Percentiles rank a stretch among this genome's conserved stretches.
phyloP scores from a whole-genome alignment of 2,797 vertebrate genomes.

The Denticeps clupeoides region DNA sequence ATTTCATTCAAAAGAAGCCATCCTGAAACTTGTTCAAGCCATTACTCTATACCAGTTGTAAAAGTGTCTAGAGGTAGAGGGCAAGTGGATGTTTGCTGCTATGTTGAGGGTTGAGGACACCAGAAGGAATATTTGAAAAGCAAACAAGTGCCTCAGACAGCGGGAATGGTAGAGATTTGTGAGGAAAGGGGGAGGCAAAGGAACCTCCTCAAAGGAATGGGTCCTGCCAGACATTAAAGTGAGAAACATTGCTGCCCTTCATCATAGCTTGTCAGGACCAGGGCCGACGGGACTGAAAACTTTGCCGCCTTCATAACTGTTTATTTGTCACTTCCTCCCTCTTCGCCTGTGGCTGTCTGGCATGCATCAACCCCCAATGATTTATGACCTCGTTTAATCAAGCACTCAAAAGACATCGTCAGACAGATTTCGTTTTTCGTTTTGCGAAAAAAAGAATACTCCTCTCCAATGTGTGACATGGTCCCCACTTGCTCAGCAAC shows the following conservation, averaged over 20 bases:
- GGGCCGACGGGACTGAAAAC: slow-evolving; percentile 49
- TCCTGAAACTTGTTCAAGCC: too few species aligned
- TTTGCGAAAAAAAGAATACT: slow-evolving; percentile 45
- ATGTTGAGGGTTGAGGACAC: too few species aligned
- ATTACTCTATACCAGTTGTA: too few species aligned
- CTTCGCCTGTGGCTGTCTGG: slow-evolving; percentile 35
- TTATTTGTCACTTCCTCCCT: slow-evolving; percentile 40
- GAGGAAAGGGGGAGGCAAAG: slow-evolving; percentile 1
- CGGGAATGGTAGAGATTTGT: slow-evolving; percentile 1
- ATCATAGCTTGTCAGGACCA: slow-evolving; percentile 45
- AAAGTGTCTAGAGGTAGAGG: too few species aligned
- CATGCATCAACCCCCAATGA: slow-evolving; percentile 50
- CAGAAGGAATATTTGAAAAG: too few species aligned
- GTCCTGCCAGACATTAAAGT: slow-evolving; percentile 38
- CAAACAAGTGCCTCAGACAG: slow-evolving; percentile 1
- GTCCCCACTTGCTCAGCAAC: slow-evolving; percentile 21
- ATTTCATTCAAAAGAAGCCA: too few species aligned
- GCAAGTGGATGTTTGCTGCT: too few species aligned
- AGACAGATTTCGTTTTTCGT: slow-evolving; percentile 36
- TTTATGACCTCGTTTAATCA: slow-evolving; percentile 66
- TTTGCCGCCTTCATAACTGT: slow-evolving; percentile 35
- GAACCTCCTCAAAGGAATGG: slow-evolving; percentile 23
- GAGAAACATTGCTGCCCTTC: slow-evolving; percentile 40
- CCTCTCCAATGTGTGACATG: slow-evolving; percentile 27
- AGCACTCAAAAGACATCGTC: slow-evolving; percentile 32